Evolutionary conservation across 2,888 invertebrate species (phyloP).

Genomic region (Lepas anatifera): DNA sequence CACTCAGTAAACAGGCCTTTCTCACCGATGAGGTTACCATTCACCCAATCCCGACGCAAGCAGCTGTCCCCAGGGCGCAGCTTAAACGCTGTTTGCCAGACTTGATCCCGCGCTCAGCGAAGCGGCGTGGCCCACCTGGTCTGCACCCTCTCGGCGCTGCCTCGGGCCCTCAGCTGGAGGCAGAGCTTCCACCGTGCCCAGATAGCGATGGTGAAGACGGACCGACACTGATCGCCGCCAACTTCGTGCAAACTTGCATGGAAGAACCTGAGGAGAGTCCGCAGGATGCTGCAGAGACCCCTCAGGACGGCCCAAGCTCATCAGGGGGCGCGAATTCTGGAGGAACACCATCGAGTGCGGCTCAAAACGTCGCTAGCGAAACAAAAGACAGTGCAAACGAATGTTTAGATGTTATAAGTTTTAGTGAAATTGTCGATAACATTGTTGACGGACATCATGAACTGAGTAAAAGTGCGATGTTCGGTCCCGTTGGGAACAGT

Average conservation of each 20-base stretch:
- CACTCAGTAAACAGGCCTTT: not conserved
- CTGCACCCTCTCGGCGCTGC: not conserved
- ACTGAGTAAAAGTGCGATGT: no score
- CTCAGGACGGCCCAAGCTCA: no score
- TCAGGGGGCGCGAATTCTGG: no score
- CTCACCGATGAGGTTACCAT: not conserved
- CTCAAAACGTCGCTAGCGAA: no score
- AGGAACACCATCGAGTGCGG: no score
- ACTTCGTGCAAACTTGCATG: not conserved
- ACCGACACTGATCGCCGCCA: not conserved
- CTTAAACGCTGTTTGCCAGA: not conserved
- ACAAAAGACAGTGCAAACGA: no score
- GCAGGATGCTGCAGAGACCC: no score
- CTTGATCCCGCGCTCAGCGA: not conserved
- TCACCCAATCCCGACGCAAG: not conserved
- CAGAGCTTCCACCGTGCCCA: not conserved
- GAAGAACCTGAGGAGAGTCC: not conserved
- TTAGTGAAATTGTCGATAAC: no score
- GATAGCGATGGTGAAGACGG: not conserved
- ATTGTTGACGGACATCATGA: no score
- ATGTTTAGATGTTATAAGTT: no score
- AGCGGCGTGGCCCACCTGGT: not conserved
- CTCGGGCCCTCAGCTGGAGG: not conserved
- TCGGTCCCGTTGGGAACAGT: no score
- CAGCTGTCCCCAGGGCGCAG: not conserved